These are phyloP conservation scores for Dinoponera quadriceps DNA, from an alignment of 1,140 invertebrate species.

Conservation along the genomic window DNA sequence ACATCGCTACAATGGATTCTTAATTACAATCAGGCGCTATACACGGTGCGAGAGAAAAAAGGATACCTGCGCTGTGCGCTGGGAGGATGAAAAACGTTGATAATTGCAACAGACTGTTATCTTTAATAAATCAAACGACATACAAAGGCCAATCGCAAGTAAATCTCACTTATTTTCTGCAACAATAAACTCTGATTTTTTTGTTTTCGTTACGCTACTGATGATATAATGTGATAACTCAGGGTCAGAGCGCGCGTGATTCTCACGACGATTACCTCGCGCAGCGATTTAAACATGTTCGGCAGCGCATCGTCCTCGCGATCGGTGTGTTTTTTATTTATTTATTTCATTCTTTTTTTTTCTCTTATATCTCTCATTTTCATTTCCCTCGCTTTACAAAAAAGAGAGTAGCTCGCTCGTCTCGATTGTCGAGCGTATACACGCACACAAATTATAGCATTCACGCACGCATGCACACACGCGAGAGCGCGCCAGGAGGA, in stretches of 20 bases:
- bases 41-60: neutral
- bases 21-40: neutral
- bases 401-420: constrained; percentile 57
- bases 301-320: constrained; percentile 65
- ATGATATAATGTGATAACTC: constrained; percentile 53
- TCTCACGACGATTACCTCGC: constrained; percentile 30
- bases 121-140: constrained; percentile 62
- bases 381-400: constrained; percentile 37
- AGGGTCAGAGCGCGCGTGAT: constrained; percentile 34
- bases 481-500: constrained; percentile 67
- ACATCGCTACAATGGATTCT: neutral
- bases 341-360: neutral
- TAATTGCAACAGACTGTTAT: constrained; percentile 56
- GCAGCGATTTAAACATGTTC: constrained; percentile 13
- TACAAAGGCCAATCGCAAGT: constrained; percentile 59
- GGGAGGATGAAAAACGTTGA: constrained; percentile 32
- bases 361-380: constrained; percentile 18
- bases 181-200: constrained; percentile 54
- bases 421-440: constrained; percentile 69
- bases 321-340: constrained; percentile 13
- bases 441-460: constrained; percentile 67
- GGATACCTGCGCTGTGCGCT: neutral
- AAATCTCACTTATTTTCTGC: constrained; percentile 55
- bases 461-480: constrained; percentile 71
- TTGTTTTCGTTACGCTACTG: constrained; percentile 41